Evolutionary conservation across 1,140 invertebrate genomes (phyloP), one percentile per base, ranked within the genome.

Genomic region (Aporrectodea caliginosa): DNA sequence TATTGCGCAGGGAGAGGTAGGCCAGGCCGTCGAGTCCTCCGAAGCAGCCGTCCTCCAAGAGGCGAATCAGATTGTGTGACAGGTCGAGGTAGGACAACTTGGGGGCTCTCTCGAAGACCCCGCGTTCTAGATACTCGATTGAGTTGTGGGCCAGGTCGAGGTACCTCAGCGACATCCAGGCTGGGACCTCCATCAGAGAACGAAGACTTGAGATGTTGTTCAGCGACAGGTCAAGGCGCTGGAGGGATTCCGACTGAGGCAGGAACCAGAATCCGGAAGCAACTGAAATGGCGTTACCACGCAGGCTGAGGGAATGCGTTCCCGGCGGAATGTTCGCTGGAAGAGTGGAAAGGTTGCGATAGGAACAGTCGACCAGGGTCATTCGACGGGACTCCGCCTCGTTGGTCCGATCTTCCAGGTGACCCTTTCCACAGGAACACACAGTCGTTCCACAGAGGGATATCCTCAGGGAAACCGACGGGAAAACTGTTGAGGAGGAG

Each of bases 331-430:
- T 58, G 43, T 58, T 58, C 43, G 43, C 43, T 22, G 43, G 43
- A 58, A 58, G 6, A 6, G 43, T 12, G 43, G 6, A 12, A 6
- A 58, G 43, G 22, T 22, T 22, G 43, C 43, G 43, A 88, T 75
- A n/a, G 88, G 79, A 68, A 82, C 82, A 82, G 30, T 58, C 43
- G 43, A 58, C 43, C 6, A 58, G 22, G 43, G n/a, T n/a, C n/a
- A n/a, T n/a, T n/a, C n/a, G n/a, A n/a, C n/a, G n/a, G n/a, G n/a
- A n/a, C n/a, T n/a, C n/a, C n/a, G n/a, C n/a, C n/a, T n/a, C n/a
- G n/a, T n/a, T n/a, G n/a, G n/a, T n/a, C n/a, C n/a, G n/a, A n/a
- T n/a, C n/a, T n/a, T n/a, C n/a, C n/a, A n/a, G n/a, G n/a, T n/a
- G n/a, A n/a, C n/a, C n/a, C n/a, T n/a, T n/a, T n/a, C n/a, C n/a